phyloP scores from a whole-genome alignment of 1,140 invertebrate genomes.

The Potamilus streckersoni region DNA sequence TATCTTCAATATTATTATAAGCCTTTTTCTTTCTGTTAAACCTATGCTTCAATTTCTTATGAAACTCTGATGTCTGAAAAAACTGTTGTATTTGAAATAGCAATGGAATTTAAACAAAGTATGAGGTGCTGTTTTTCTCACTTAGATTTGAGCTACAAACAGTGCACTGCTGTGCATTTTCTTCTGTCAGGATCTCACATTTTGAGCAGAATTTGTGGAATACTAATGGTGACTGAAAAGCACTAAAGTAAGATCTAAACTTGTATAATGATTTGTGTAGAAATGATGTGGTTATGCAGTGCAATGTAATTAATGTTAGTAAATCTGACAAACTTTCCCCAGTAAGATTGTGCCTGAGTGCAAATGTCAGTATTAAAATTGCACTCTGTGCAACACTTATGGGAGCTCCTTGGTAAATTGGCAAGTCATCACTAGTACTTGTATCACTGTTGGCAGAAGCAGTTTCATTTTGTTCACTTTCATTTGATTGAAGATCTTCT shows the following conservation, averaged over 20 bases:
- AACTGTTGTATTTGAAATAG: too few species aligned
- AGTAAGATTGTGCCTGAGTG: neutral
- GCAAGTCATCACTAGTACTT: neutral
- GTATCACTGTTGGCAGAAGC: neutral
- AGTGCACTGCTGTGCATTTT: too few species aligned
- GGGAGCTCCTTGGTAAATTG: conserved; percentile 1
- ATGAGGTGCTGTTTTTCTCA: too few species aligned
- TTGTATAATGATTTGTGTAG: neutral
- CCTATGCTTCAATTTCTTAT: too few species aligned
- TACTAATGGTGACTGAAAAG: neutral
- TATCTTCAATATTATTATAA: too few species aligned
- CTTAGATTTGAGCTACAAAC: too few species aligned
- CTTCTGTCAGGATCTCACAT: conserved; percentile 4
- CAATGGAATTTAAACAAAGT: too few species aligned
- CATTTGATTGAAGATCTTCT: neutral
- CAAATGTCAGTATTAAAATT: neutral
- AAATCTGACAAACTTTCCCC: neutral
- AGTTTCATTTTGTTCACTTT: neutral
- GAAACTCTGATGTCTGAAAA: too few species aligned
- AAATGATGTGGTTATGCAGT: neutral
- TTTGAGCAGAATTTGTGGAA: conserved; percentile 3
- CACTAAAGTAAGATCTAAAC: neutral
- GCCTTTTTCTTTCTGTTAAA: too few species aligned
- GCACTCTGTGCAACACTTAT: too few species aligned
- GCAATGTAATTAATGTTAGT: neutral